Percentiles rank a stretch among this genome's conserved stretches.
Evolutionary conservation across 2,888 invertebrate genomes (phyloP).

Genomic region (Oeneis ivallda): DNA sequence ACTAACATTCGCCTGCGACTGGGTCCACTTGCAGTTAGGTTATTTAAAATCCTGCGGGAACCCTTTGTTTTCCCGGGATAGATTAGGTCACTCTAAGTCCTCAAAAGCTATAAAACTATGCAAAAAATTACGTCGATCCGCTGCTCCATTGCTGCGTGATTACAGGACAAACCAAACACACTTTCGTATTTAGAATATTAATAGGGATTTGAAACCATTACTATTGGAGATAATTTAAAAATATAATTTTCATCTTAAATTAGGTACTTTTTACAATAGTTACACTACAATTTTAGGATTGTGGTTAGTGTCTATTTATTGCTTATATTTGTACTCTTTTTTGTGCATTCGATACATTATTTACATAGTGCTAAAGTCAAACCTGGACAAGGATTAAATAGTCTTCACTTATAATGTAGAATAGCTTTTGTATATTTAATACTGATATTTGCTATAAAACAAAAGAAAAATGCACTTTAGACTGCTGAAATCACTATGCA

Average conservation of each 20-base stretch:
- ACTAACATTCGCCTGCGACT: background rate
- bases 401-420: background rate
- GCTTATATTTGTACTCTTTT: slow-evolving; percentile 22
- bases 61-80: no score
- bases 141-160: no score
- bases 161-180: no score
- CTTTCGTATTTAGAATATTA: no score
- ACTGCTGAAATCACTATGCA: background rate
- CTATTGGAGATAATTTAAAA: slow-evolving; percentile 4
- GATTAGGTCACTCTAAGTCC: no score
- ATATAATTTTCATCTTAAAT: slow-evolving; percentile 10
- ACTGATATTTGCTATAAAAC: background rate
- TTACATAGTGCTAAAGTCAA: background rate
- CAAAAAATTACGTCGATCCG: no score
- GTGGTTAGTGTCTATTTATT: slow-evolving; percentile 15
- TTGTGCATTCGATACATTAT: slow-evolving; percentile 8
- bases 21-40: no score
- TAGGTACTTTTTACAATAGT: slow-evolving; percentile 1
- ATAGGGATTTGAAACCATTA: background rate
- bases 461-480: background rate
- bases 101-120: no score
- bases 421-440: no score
- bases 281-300: background rate
- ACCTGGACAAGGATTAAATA: background rate
- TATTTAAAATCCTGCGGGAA: no score